Conservation (phyloP, 2,888 invertebrate genomes). For the Hipparchia semele region DNA sequence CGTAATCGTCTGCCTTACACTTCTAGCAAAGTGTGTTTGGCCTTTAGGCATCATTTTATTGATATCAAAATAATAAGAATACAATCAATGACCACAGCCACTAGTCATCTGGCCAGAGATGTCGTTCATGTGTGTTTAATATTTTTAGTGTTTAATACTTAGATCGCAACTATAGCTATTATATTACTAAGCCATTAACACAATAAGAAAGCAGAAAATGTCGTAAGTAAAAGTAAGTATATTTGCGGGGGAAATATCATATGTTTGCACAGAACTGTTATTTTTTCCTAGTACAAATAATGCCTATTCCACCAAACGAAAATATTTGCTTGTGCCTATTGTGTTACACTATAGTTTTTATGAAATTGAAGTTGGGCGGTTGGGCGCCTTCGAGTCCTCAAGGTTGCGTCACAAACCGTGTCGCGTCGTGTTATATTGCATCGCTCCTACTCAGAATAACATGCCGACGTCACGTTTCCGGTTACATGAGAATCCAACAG, state of each 20-base stretch:
- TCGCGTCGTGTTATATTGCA: no score
- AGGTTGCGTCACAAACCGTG: not conserved
- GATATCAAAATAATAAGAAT: no score
- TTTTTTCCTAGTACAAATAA: constrained; percentile 15
- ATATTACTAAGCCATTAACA: constrained; percentile 6
- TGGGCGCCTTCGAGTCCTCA: not conserved
- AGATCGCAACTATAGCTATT: not conserved
- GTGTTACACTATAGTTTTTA: constrained; percentile 10
- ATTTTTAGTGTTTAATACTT: not conserved
- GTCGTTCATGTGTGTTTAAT: no score
- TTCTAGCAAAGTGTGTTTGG: no score
- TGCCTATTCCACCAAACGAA: not conserved
- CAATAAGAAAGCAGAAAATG: constrained; percentile 12
- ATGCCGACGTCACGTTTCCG: no score
- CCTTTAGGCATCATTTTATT: no score
- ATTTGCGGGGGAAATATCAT: constrained; percentile 48
- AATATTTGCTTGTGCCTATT: not conserved
- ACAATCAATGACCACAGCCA: no score
- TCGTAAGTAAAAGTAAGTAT: constrained; percentile 32
- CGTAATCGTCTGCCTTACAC: no score
- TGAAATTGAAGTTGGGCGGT: constrained; percentile 2
- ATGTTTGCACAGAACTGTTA: constrained; percentile 17
- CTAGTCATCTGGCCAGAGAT: no score
- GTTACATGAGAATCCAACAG: no score
- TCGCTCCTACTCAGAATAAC: no score